These are phyloP conservation scores for Malthinus flaveolus DNA, from an alignment of 2,888 invertebrate genomes.

Conservation along the genomic window DNA sequence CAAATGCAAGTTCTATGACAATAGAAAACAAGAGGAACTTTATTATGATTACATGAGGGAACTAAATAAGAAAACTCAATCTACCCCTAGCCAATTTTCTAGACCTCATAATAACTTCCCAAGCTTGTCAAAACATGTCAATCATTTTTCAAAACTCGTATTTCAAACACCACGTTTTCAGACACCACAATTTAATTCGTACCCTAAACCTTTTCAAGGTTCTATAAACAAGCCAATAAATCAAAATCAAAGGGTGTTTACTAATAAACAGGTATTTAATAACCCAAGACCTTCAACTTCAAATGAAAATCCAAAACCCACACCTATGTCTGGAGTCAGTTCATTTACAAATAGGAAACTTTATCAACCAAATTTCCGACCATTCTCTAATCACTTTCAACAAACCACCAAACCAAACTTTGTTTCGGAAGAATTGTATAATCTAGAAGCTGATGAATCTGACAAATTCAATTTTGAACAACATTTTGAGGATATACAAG, in stretches of 20 bases:
- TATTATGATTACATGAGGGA: background rate
- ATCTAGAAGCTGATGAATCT: constrained; percentile 3
- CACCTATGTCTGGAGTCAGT: background rate
- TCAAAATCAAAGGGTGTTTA: background rate
- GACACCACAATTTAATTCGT: background rate
- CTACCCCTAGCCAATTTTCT: too few relatives aligned
- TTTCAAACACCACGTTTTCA: too few relatives aligned
- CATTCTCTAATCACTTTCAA: background rate
- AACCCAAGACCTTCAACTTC: background rate
- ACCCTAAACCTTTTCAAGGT: background rate
- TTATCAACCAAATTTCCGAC: too few relatives aligned
- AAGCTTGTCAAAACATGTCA: too few relatives aligned
- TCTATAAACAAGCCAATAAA: background rate
- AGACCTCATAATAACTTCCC: too few relatives aligned
- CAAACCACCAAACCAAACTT: constrained; percentile 2
- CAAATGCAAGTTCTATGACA: too few relatives aligned
- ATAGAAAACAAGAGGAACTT: too few relatives aligned
- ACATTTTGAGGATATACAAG: too few relatives aligned
- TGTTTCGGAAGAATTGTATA: constrained; percentile 16
- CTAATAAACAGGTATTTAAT: background rate
- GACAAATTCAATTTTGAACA: background rate
- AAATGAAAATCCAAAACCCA: background rate
- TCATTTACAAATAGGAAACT: too few relatives aligned
- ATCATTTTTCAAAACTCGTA: too few relatives aligned
- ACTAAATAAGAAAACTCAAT: background rate